These are phyloP conservation scores for Lithodes maja DNA, from an alignment of 2,888 invertebrate species.

Conservation along the genomic window DNA sequence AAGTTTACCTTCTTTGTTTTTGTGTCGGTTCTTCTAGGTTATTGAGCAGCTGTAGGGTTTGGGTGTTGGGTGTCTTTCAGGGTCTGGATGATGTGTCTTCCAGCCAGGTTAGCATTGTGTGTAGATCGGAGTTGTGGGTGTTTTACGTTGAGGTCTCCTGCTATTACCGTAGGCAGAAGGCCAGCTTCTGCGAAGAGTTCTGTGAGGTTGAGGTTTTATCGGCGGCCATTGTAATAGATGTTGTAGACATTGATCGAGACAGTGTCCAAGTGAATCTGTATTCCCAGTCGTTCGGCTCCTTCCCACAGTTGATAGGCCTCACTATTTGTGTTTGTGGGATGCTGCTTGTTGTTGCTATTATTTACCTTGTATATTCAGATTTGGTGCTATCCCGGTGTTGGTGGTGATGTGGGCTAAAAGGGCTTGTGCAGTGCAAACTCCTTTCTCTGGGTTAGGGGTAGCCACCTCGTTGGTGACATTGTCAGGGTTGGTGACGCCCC, in stretches of 20 bases:
- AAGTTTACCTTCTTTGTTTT: background rate
- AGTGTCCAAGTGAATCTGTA: background rate
- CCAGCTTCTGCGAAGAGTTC: background rate
- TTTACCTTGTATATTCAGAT: too few species aligned
- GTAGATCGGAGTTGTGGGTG: background rate
- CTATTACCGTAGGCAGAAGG: background rate
- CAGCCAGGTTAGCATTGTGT: background rate
- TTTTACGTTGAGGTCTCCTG: background rate
- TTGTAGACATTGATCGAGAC: background rate
- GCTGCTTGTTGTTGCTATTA: too few species aligned
- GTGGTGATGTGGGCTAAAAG: too few species aligned
- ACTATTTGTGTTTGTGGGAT: background rate
- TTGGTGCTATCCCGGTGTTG: too few species aligned
- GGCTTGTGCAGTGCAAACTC: too few species aligned
- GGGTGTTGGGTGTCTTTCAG: background rate
- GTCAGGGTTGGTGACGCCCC: too few species aligned
- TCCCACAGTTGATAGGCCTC: background rate
- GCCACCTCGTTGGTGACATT: too few species aligned
- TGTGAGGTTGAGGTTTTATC: background rate
- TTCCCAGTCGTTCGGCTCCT: background rate
- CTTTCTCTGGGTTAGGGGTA: too few species aligned
- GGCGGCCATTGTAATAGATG: background rate
- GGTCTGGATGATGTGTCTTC: background rate
- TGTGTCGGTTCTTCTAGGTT: background rate
- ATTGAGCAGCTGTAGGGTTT: background rate